Evolutionary conservation across 1,140 invertebrate species (phyloP), one percentile per base, ranked within the genome.

Genomic region (Agrilus planipennis): DNA sequence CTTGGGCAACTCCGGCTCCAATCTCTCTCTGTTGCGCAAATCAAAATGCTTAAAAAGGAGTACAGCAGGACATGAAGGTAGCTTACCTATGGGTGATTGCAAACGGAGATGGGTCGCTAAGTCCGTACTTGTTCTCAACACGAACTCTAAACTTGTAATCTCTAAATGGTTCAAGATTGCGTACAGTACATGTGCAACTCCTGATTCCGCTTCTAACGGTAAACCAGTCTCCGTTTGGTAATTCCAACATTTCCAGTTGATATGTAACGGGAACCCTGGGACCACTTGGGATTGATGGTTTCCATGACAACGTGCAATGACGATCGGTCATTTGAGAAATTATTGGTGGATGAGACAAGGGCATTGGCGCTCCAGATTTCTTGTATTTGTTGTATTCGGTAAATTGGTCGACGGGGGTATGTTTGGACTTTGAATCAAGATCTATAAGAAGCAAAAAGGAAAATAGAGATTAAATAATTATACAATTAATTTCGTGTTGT

Each of bases 71-170:
- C n/a, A n/a, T n/a, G n/a, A n/a, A n/a, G n/a, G n/a, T n/a, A n/a
- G n/a, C n/a, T n/a, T 50, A 65, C 60, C 72, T 71, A 52, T 83
- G 84, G 0, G 88, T 91, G 37, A 81, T 73, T 0, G 81, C 82
- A 56, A 77, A 89, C 4, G 89, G 88, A 20, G 86, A 91, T 0
- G 92, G 90, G 58, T 95, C 91, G 60, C 89, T 92, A n/a, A 94
- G 76, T n/a, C 91, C 92, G 55, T 88, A 89, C 61, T 90, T 89
- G 60, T 95, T 95, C 56, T 94, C 89, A 2, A 94, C 91, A n/a
- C 90, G 74, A 18, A 95, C 75, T 30, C 91, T 71, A 68, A 94
- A 94, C 57, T 84, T 83, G 64, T 93, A 94, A 65, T 94, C 89
- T 38, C 81, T 71, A 65, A 85, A 84, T 0, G 89, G 88, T 51